Percentiles rank a stretch among this genome's conserved stretches.
phyloP scores from a whole-genome alignment of 1,140 invertebrate species.

The Dendrolimus kikuchii region DNA sequence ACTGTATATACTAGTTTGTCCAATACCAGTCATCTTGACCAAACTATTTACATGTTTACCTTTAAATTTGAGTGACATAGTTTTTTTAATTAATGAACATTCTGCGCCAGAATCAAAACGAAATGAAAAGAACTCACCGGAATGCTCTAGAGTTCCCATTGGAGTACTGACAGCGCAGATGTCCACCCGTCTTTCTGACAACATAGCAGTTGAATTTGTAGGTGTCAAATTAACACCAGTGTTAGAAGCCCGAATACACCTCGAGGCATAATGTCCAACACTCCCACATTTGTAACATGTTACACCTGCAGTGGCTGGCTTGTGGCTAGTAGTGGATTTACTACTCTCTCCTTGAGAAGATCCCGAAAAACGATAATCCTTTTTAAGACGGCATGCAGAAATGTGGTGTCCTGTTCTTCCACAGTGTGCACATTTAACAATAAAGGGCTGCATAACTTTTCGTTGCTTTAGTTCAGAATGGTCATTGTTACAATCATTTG shows the following conservation, averaged over 20 bases:
- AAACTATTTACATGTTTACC: slow-evolving; percentile 13
- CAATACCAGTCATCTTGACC: slow-evolving; percentile 19
- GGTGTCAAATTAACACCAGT: too few species aligned
- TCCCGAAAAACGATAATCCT: too few species aligned
- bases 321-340: too few species aligned
- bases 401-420: slow-evolving; percentile 6
- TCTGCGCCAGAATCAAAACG: slow-evolving; percentile 17
- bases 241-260: too few species aligned
- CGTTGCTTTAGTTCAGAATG: too few species aligned
- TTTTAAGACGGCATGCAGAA: background rate
- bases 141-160: slow-evolving; percentile 5
- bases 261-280: too few species aligned
- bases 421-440: slow-evolving; percentile 6
- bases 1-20: slow-evolving; percentile 9
- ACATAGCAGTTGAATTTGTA: background rate
- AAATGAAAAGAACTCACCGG: slow-evolving; percentile 5
- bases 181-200: slow-evolving; percentile 8
- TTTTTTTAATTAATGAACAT: slow-evolving; percentile 17
- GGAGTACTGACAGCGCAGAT: slow-evolving; percentile 5
- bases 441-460: background rate
- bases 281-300: too few species aligned
- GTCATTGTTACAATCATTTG: too few species aligned
- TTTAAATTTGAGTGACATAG: slow-evolving; percentile 11
- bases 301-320: too few species aligned
- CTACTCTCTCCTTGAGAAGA: too few species aligned